A percentile compares a stretch with the other conserved stretches of the same genome.
These are phyloP conservation scores for Cephalopterus ornatus DNA, from an alignment of 2,113 vertebrate genomes.

Conservation along the genomic window DNA sequence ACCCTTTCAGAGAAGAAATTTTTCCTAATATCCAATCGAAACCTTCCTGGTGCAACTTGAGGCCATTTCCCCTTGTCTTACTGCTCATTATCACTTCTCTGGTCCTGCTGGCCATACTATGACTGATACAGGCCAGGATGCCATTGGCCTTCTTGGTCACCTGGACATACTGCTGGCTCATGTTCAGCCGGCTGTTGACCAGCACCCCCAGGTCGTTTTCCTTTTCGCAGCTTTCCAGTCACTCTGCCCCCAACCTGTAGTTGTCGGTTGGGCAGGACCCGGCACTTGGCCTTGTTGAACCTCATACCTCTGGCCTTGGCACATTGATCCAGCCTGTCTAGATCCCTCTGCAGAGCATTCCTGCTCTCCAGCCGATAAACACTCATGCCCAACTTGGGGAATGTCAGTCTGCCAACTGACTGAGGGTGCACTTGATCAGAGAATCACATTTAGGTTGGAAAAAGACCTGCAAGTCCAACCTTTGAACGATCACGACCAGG, in stretches of 20 bases:
- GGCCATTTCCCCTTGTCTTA: background rate
- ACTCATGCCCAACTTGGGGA: background rate
- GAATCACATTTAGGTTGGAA: background rate
- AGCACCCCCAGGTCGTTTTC: background rate
- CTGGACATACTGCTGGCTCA: background rate
- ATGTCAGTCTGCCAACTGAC: accelerated
- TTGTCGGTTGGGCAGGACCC: background rate
- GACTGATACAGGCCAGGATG: background rate
- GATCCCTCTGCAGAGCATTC: background rate
- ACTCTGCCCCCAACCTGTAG: background rate
- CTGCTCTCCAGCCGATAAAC: background rate
- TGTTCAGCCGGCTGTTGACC: background rate
- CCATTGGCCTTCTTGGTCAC: background rate
- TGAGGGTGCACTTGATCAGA: accelerated
- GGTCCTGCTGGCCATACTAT: background rate
- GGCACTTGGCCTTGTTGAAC: background rate
- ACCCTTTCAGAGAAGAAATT: background rate
- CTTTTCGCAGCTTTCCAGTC: background rate
- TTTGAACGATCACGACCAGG: background rate
- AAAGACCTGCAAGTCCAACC: background rate
- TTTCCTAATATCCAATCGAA: background rate
- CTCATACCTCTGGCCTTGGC: accelerated
- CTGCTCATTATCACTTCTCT: accelerated
- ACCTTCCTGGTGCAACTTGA: background rate
- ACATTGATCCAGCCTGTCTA: background rate